Base-by-base conservation (phyloP, 2,797 vertebrate species). In the Anabas testudineus region DNA sequence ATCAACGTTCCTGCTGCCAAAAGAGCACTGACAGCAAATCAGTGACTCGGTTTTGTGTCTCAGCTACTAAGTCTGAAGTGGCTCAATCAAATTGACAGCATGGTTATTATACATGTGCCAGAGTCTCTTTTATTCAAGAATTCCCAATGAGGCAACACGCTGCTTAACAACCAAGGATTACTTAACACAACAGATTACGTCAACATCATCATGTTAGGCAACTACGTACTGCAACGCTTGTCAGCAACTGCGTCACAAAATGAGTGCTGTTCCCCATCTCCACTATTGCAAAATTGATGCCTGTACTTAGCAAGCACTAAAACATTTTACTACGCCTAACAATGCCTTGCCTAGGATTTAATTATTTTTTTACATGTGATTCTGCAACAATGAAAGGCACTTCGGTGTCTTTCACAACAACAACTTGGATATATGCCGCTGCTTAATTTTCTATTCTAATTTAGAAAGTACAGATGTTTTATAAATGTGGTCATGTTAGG, bases 161-260 rank as follows among this genome's bases (percentile, higher is more conserved):
- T 84, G 83, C 79, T 74, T 70, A 85, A 90, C 73, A 78, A 71
- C 57, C 67, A 45, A 56, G 45, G 74, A 86, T 90, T 88, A 87
- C 85, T 81, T 81, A 81, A 84, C 56, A 54, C 58, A 83, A 65
- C 69, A 78, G 68, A 87, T 87, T 75, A 85, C 76, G 67, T 91
- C 86, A 75, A 60, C 72, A 24, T 21, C 75, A 68, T 56, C 53
- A 19, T 63, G 73, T 87, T 86, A 58, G 70, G 81, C 82, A 89
- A 89, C 79, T 52, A 47, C 18, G 21, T 61, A 59, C 69, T 13
- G 43, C 65, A 34, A 67, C 15, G 63, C 36, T 68, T 78, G 71
- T 80, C 78, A 82, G 81, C 57, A 76, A 82, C 41, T 85, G 81
- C 71, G 74, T 88, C 82, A 88, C 60, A 30, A 42, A 73, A 76